A percentile compares a stretch with the other conserved stretches of the same genome.
Conservation (phyloP, 2,888 invertebrate species). For the Himalopsyche anomala region DNA sequence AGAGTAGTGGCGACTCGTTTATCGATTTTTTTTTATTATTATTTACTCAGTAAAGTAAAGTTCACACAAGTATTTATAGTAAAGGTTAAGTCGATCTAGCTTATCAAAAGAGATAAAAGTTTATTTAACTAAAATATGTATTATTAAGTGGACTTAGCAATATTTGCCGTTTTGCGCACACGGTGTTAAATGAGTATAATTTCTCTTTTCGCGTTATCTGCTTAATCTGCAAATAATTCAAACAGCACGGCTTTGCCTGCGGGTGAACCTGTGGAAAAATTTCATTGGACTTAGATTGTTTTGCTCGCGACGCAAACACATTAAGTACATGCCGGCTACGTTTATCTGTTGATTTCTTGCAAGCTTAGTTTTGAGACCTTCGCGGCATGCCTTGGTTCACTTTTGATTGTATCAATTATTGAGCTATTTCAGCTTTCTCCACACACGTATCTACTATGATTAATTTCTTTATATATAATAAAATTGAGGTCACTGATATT, state of each 20-base stretch:
- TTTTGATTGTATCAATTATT: slow-evolving; percentile 14
- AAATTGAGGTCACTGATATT: no score
- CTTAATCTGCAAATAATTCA: not conserved
- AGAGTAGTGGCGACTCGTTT: no score
- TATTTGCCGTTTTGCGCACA: not conserved
- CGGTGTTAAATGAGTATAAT: slow-evolving; percentile 8
- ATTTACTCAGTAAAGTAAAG: no score
- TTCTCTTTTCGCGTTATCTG: slow-evolving; percentile 1
- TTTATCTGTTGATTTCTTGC: slow-evolving; percentile 53
- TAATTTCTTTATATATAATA: not conserved
- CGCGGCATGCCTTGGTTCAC: slow-evolving; percentile 29
- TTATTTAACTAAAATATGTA: no score
- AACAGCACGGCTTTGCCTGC: not conserved
- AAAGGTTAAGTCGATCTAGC: no score
- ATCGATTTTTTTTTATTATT: no score
- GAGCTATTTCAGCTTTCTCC: not conserved
- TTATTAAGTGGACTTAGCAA: not conserved
- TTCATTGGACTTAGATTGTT: not conserved
- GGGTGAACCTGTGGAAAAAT: slow-evolving; percentile 25
- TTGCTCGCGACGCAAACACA: slow-evolving; percentile 1
- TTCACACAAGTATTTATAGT: no score
- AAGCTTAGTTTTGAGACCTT: slow-evolving; percentile 46
- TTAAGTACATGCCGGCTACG: not conserved
- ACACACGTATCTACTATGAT: not conserved
- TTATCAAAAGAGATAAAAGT: no score